phyloP scores from a whole-genome alignment of 2,113 vertebrate genomes.

The Neofelis nebulosa region DNA sequence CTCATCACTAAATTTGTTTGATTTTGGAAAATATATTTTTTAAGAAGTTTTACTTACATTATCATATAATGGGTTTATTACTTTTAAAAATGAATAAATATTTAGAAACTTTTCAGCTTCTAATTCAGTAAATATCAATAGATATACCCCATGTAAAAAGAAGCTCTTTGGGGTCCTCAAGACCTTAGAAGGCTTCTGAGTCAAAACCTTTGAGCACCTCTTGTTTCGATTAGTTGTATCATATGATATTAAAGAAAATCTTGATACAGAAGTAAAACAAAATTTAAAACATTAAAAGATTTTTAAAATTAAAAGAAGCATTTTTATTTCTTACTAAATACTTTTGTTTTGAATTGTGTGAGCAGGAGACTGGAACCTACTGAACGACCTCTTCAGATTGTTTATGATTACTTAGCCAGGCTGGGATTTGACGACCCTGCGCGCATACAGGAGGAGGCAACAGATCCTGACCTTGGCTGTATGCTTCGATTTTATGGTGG shows the following conservation, averaged over 20 bases:
- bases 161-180: background rate
- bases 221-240: background rate
- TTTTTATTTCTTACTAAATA: constrained; percentile 59
- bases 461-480: constrained; percentile 96
- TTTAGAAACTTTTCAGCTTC: constrained; percentile 33
- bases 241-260: constrained; percentile 10
- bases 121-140: background rate
- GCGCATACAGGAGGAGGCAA: constrained; percentile 94
- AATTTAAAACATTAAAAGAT: constrained; percentile 13
- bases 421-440: constrained; percentile 92
- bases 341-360: constrained; percentile 73
- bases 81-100: constrained; percentile 6
- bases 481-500: constrained; percentile 97
- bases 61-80: background rate
- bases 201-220: background rate
- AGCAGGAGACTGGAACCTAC: constrained; percentile 92
- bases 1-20: background rate
- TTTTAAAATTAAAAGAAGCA: background rate
- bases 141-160: background rate
- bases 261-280: constrained; percentile 43
- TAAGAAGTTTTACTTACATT: background rate
- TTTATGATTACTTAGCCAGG: constrained; percentile 93
- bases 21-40: constrained; percentile 33
- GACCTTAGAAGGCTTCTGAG: background rate
- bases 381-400: constrained; percentile 94